A percentile compares a stretch with the other conserved stretches of the same genome.
phyloP scores from a whole-genome alignment of 2,113 vertebrate species.

The Gymnorhina tibicen region DNA sequence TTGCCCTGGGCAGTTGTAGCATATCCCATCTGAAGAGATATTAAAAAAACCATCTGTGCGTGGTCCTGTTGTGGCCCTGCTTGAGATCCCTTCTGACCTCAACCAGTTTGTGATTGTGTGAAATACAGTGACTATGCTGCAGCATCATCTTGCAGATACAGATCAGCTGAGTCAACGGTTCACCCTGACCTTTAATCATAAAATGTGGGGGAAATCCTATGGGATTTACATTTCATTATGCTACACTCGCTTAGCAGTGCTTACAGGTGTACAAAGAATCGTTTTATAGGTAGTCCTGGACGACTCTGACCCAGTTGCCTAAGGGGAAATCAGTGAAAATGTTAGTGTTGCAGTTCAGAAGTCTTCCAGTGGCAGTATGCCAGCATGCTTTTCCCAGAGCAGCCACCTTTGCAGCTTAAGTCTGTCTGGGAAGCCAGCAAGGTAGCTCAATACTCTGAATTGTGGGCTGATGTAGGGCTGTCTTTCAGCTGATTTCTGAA shows the following conservation, averaged over 20 bases:
- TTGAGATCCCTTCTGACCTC: background rate
- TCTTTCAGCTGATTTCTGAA: background rate
- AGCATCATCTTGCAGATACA: background rate
- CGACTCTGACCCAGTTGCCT: background rate
- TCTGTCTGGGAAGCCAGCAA: background rate
- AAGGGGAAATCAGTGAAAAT: background rate
- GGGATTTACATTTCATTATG: background rate
- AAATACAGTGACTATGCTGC: background rate
- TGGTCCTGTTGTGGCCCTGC: background rate
- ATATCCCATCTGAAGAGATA: background rate
- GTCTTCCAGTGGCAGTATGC: background rate
- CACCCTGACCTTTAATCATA: background rate
- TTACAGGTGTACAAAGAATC: background rate
- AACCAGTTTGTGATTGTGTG: background rate
- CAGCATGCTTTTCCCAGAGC: background rate
- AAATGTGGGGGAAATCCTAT: background rate
- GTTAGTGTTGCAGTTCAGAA: background rate
- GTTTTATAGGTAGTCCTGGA: background rate
- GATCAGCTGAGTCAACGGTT: background rate
- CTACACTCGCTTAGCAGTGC: background rate
- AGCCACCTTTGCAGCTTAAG: background rate
- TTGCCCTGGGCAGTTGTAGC: background rate
- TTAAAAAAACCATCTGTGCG: accelerated
- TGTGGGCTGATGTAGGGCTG: accelerated
- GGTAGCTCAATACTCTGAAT: accelerated